Evolutionary conservation across 1,140 invertebrate species (phyloP).

Genomic region (Epicauta chinensis): DNA sequence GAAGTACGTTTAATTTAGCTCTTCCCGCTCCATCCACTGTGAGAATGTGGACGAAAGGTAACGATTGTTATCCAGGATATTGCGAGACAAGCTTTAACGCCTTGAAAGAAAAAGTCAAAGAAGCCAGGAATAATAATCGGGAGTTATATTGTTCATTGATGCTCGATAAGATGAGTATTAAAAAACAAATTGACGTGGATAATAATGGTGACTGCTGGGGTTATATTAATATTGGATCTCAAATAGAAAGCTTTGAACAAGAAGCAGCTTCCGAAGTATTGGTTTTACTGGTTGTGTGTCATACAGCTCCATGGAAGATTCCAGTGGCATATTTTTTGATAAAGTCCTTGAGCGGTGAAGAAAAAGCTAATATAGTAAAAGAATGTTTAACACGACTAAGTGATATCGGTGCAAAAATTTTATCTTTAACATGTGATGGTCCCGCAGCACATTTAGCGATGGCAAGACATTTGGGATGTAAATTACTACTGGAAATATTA

Average conservation of each 20-base stretch:
- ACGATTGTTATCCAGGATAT: too few relatives aligned
- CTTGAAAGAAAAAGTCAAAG: too few relatives aligned
- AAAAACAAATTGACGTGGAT: constrained; percentile 30
- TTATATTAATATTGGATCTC: constrained; percentile 31
- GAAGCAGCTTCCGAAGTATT: constrained; percentile 28
- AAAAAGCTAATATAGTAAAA: constrained; percentile 17
- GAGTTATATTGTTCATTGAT: constrained; percentile 18
- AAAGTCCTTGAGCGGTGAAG: constrained; percentile 13
- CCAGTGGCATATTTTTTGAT: constrained; percentile 30
- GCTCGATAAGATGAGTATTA: constrained; percentile 36
- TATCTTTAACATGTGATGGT: constrained; percentile 23
- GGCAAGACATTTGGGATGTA: background rate
- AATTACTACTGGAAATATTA: too few relatives aligned
- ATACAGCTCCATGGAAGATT: constrained; percentile 33
- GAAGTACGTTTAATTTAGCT: too few relatives aligned
- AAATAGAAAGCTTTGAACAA: constrained; percentile 20
- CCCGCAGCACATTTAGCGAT: constrained; percentile 19
- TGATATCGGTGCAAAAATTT: constrained; percentile 6
- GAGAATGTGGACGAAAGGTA: too few relatives aligned
- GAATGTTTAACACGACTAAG: constrained; percentile 5
- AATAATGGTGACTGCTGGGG: constrained; percentile 20
- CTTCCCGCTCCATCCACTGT: too few relatives aligned
- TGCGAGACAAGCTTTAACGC: too few relatives aligned
- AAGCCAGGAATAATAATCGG: too few relatives aligned
- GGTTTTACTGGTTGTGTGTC: constrained; percentile 32